Conservation (phyloP, 2,797 vertebrate species). For the Ctenopoma kingsleyae region DNA sequence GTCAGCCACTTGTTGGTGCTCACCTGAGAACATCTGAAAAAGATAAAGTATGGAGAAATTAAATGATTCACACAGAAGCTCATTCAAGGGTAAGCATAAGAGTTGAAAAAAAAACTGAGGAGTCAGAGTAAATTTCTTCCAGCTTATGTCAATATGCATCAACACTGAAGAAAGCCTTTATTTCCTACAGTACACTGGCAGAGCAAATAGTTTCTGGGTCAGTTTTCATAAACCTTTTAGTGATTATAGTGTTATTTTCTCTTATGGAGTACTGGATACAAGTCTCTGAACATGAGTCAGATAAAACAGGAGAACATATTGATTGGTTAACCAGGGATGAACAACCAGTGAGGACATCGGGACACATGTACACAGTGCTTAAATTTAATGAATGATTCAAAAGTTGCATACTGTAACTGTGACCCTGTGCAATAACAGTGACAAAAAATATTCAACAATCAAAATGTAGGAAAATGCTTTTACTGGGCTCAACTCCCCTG, state of each 20-base stretch:
- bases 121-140: slow-evolving; percentile 32
- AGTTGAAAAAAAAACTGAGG: not conserved
- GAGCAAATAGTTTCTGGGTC: slow-evolving; percentile 11
- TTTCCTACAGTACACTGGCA: slow-evolving; percentile 2
- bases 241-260: not conserved
- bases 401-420: not conserved
- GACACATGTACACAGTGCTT: too few relatives aligned
- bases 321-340: too few relatives aligned
- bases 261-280: too few relatives aligned
- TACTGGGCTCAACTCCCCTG: not conserved
- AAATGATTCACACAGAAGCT: slow-evolving; percentile 50
- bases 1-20: slow-evolving; percentile 43
- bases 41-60: slow-evolving; percentile 48
- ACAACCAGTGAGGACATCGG: too few relatives aligned
- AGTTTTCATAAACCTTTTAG: slow-evolving; percentile 7
- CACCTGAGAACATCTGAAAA: slow-evolving; percentile 67
- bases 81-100: slow-evolving; percentile 25
- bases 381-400: not conserved
- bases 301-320: too few relatives aligned
- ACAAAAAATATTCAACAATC: not conserved
- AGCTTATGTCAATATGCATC: slow-evolving; percentile 34
- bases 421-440: not conserved
- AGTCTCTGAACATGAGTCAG: too few relatives aligned
- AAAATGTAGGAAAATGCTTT: not conserved
- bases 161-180: slow-evolving; percentile 6